phyloP scores from a whole-genome alignment of 1,140 invertebrate genomes.

The Zaprionus inermis region DNA sequence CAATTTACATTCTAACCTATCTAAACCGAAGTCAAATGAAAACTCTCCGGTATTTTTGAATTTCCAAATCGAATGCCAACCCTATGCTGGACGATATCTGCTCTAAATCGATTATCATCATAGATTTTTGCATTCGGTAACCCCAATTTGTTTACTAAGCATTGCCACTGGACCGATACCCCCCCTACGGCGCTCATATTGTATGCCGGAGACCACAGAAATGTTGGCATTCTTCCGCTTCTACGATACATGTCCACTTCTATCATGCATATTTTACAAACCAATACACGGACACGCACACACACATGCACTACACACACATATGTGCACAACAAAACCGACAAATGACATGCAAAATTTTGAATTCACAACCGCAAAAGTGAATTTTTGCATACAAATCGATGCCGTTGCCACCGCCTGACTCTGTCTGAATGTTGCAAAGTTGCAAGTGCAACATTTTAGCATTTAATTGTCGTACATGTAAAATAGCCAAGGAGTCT shows the following conservation, averaged over 20 bases:
- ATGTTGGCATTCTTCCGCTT: slow-evolving; percentile 31
- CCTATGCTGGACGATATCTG: neutral
- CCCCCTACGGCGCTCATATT: neutral
- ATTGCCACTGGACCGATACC: too few species aligned
- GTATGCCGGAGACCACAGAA: slow-evolving; percentile 20
- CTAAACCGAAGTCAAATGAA: neutral
- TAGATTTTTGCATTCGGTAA: slow-evolving; percentile 14
- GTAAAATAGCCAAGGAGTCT: slow-evolving; percentile 22
- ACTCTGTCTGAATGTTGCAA: neutral
- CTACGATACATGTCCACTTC: slow-evolving; percentile 3
- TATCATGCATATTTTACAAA: slow-evolving; percentile 40
- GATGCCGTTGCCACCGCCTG: slow-evolving; percentile 17
- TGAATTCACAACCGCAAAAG: slow-evolving; percentile 45
- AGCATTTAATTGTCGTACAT: slow-evolving; percentile 48
- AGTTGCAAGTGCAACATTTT: slow-evolving; percentile 47
- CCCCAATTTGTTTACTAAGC: slow-evolving; percentile 25
- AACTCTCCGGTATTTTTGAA: neutral
- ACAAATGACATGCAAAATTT: slow-evolving; percentile 45
- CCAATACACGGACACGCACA: slow-evolving; percentile 4
- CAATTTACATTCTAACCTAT: neutral
- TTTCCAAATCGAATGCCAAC: slow-evolving; percentile 3
- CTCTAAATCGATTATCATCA: slow-evolving; percentile 21
- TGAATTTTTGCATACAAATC: slow-evolving; percentile 52
- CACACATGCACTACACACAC: slow-evolving; percentile 7
- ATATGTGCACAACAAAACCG: slow-evolving; percentile 9